A percentile compares a stretch with the other conserved stretches of the same genome.
phyloP scores from a whole-genome alignment of 2,797 vertebrate genomes.

The Enteromius treurensis region DNA sequence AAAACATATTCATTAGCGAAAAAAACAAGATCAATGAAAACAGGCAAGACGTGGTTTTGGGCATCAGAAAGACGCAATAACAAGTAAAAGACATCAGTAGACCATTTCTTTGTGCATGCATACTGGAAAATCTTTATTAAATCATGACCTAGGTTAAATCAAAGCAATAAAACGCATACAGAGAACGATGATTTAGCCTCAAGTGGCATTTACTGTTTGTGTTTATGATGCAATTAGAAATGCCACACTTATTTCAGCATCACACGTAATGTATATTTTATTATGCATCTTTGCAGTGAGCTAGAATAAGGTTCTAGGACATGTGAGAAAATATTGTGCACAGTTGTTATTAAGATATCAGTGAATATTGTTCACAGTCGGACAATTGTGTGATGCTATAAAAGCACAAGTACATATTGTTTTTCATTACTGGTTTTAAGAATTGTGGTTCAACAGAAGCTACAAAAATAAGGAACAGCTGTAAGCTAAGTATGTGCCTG shows the following conservation, averaged over 20 bases:
- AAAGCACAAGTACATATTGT: neutral
- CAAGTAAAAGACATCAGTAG: neutral
- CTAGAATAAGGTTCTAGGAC: neutral
- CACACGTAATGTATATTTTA: conserved; percentile 10
- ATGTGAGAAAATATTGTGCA: neutral
- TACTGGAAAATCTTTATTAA: neutral
- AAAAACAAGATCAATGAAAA: neutral
- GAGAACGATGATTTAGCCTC: conserved; percentile 17
- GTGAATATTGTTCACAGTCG: neutral
- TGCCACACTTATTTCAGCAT: conserved; percentile 20
- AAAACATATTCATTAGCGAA: conserved; percentile 4
- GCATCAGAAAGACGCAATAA: neutral
- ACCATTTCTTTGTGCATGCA: neutral
- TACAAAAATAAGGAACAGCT: neutral
- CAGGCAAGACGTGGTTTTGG: neutral
- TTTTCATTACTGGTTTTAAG: neutral
- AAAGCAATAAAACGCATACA: conserved; percentile 6
- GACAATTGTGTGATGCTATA: neutral
- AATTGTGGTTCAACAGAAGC: neutral
- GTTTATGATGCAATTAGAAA: conserved; percentile 24
- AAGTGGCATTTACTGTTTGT: conserved; percentile 29
- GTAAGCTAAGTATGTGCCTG: neutral
- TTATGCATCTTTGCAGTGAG: neutral
- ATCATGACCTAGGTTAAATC: conserved; percentile 1
- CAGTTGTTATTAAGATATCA: conserved; percentile 2